Base-by-base conservation (phyloP, 1,140 invertebrate species). In the Steinernema feltiae region DNA sequence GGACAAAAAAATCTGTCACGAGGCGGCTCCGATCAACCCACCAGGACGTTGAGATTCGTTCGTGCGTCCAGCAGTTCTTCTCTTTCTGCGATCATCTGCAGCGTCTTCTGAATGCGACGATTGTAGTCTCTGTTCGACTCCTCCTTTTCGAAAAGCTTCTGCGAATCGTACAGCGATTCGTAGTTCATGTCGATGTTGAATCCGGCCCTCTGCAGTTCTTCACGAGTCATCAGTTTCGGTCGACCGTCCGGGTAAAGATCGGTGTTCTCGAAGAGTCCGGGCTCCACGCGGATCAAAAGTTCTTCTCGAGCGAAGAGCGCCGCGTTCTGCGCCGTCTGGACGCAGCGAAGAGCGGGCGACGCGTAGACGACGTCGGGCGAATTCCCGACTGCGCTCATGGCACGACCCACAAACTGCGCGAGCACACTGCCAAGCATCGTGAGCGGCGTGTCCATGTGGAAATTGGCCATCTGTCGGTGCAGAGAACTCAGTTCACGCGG, bases 261-360 rank as follows among this genome's bases (percentile, higher is more conserved):
- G 32, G 32, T 79, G 92, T 92, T 96, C 86, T 97, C 95, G 87
- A 96, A 97, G 21, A 97, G 86, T 0, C 92, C 93, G 0, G 93
- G 93, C 84, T 97, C 94, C 30, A 95, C 88, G 79, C 29, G 94
- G 90, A 90, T 77, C 46, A 88, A 78, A 1, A 87, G 79, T n/a
- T 80, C 87, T 41, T 87, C 73, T 76, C 88, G 87, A 32, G 90
- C 78, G 63, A 89, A 89, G 17, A 31, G 69, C 18, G 69, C 24
- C 27, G 71, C 74, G 81, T 90, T 89, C 48, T 91, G 89, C 77
- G 92, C 92, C 0, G 94, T 97, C 87, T 96, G 92, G 18, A 97
- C 89, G 88, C 93, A 95, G 72, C 95, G 89, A 73, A 95, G 90
- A 2, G 94, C 92, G 0, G 94, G 93, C 1, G 93, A 95, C 69